A percentile compares a stretch with the other conserved stretches of the same genome.
Conservation (phyloP, 2,888 invertebrate genomes). For the Stomorhina lunata region DNA sequence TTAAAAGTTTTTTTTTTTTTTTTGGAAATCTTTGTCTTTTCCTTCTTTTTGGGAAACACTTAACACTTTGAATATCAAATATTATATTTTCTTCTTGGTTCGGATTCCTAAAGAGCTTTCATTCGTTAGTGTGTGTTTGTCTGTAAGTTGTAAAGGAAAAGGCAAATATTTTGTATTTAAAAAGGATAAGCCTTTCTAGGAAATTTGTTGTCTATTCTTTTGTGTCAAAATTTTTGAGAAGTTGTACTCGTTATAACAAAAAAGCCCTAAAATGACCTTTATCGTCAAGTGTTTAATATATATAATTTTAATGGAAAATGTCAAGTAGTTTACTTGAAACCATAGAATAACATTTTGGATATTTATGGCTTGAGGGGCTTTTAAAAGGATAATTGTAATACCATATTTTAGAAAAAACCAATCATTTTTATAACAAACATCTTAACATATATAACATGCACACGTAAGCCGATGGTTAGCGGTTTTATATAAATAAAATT, state of each 20-base stretch:
- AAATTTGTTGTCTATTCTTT: conserved; percentile 32
- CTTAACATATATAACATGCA: too few species aligned
- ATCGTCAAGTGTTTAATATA: conserved; percentile 13
- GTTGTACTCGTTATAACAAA: not conserved
- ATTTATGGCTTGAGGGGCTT: too few species aligned
- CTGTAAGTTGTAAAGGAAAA: conserved; percentile 17
- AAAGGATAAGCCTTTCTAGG: conserved; percentile 29
- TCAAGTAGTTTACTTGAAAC: conserved; percentile 1
- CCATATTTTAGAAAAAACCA: too few species aligned
- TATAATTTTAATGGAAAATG: not conserved
- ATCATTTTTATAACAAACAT: too few species aligned
- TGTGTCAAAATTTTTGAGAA: too few species aligned
- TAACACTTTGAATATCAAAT: conserved; percentile 38
- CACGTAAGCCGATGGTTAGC: too few species aligned
- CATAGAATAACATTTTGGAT: not conserved
- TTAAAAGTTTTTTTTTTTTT: not conserved
- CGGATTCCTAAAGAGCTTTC: too few species aligned
- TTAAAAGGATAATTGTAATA: too few species aligned
- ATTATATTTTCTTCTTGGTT: conserved; percentile 1
- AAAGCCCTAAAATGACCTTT: conserved; percentile 21
- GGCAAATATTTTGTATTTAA: not conserved
- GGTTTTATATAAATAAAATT: too few species aligned
- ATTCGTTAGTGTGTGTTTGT: not conserved
- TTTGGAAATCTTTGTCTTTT: too few species aligned
- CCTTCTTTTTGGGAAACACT: not conserved